Evolutionary conservation across 1,140 invertebrate species (phyloP), one percentile per base, ranked within the genome.

Genomic region (Psilanteris sp.): DNA sequence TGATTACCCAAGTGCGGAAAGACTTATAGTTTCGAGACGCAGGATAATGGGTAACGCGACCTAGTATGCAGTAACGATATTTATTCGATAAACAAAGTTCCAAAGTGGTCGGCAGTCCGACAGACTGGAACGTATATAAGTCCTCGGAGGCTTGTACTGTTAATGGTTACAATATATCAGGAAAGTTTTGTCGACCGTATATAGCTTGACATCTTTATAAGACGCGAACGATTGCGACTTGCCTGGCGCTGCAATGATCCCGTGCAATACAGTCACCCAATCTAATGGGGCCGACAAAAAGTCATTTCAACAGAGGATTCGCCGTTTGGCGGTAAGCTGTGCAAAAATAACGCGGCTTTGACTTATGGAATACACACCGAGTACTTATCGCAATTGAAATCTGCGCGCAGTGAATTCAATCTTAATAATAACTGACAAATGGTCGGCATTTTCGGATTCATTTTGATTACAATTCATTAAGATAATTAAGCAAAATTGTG

Each of bases 61-160:
- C 67, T 57, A 71, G 71, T 72, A 75, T 75, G 72, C 71, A 75
- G 77, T 67, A 55, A 64, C 78, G 70, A 85, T 82, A 85, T 83
- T 84, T 84, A 84, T 84, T 82, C 78, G 79, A 83, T 83, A 84
- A 84, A 83, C 77, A 85, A 84, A 84, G 80, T 85, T 85, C 57
- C 67, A 77, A 59, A 82, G 61, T 72, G 67, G 76, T 72, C 73
- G 64, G 77, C 77, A 72, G 61, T 78, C 76, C 66, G 66, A 74
- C 76, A 78, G 76, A 71, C 74, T 70, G 70, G 66, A 78, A 78
- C 76, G 66, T 68, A 72, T 68, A 76, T 79, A 79, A 79, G 78
- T 82, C 74, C 76, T 81, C 79, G 71, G 77, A 83, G 83, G 77
- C 76, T 84, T 81, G 79, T 84, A 83, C 83, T 79, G 67, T 76